Conservation (phyloP, 1,140 invertebrate genomes). For the Phymorhynchus buccinoides region DNA sequence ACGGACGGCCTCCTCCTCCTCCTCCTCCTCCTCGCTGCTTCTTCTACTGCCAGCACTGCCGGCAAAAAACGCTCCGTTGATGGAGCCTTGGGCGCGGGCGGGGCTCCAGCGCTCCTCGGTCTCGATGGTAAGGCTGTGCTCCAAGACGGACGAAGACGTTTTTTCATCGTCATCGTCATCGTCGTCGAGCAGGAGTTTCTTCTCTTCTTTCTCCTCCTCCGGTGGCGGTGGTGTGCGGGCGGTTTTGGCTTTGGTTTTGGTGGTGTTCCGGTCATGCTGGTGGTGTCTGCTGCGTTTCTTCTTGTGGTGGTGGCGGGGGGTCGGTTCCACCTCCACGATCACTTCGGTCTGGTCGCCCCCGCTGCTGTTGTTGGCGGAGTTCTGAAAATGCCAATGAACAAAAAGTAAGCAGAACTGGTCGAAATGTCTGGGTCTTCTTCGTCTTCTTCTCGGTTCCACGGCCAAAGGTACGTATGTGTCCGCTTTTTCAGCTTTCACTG, state of each 20-base stretch:
- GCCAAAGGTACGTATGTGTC: neutral
- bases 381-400: neutral
- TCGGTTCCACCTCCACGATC: neutral
- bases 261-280: too few species aligned
- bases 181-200: too few species aligned
- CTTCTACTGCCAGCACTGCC: too few species aligned
- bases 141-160: neutral
- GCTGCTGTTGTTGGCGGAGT: too few species aligned
- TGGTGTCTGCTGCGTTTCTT: too few species aligned
- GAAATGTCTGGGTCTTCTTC: too few species aligned
- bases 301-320: too few species aligned
- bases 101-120: neutral
- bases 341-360: neutral
- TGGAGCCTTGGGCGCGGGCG: conserved; percentile 1
- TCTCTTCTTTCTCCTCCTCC: too few species aligned
- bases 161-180: neutral
- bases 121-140: neutral
- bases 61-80: conserved; percentile 17
- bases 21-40: too few species aligned
- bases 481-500: neutral
- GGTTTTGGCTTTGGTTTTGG: too few species aligned
- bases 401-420: too few species aligned
- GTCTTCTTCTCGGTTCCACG: neutral
- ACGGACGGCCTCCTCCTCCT: too few species aligned
- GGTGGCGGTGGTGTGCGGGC: neutral